phyloP scores from a whole-genome alignment of 2,113 vertebrate genomes.

The Thomomys bottae region DNA sequence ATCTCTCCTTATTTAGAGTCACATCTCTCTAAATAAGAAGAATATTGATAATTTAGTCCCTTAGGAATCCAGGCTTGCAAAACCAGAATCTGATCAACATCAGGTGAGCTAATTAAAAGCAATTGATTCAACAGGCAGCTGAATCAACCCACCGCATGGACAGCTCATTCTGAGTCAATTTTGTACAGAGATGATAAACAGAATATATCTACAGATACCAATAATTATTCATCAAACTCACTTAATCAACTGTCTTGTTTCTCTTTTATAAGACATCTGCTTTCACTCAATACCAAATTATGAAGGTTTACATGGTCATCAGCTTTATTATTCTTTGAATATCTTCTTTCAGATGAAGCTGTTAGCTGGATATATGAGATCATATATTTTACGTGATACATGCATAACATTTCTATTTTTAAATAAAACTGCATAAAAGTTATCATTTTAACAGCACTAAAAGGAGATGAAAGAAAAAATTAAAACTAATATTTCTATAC shows the following conservation, averaged over 20 bases:
- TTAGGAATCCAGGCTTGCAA: slow-evolving; percentile 46
- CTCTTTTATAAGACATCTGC: slow-evolving; percentile 67
- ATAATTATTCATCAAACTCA: slow-evolving; percentile 37
- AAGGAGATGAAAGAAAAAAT: slow-evolving; percentile 46
- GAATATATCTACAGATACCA: slow-evolving; percentile 19
- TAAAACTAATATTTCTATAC: slow-evolving; percentile 19
- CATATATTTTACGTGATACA: not conserved
- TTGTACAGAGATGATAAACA: slow-evolving; percentile 31
- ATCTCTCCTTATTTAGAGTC: slow-evolving; percentile 51
- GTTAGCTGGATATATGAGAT: slow-evolving; percentile 10
- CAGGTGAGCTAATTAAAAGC: slow-evolving; percentile 69
- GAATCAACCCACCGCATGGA: slow-evolving; percentile 44
- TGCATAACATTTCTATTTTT: slow-evolving; percentile 47
- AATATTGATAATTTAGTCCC: slow-evolving; percentile 60
- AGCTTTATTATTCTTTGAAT: slow-evolving; percentile 59
- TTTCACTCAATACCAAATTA: slow-evolving; percentile 51
- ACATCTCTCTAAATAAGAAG: slow-evolving; percentile 57
- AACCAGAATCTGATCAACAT: slow-evolving; percentile 48
- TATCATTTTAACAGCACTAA: slow-evolving; percentile 56
- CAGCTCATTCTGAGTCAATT: slow-evolving; percentile 52
- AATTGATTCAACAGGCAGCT: slow-evolving; percentile 57
- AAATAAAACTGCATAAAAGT: slow-evolving; percentile 55
- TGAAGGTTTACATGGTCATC: slow-evolving; percentile 65
- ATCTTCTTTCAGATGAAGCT: slow-evolving; percentile 50
- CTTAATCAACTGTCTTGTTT: slow-evolving; percentile 9